Evolutionary conservation across 1,140 invertebrate genomes (phyloP).

Genomic region (Magallana ariakensis): DNA sequence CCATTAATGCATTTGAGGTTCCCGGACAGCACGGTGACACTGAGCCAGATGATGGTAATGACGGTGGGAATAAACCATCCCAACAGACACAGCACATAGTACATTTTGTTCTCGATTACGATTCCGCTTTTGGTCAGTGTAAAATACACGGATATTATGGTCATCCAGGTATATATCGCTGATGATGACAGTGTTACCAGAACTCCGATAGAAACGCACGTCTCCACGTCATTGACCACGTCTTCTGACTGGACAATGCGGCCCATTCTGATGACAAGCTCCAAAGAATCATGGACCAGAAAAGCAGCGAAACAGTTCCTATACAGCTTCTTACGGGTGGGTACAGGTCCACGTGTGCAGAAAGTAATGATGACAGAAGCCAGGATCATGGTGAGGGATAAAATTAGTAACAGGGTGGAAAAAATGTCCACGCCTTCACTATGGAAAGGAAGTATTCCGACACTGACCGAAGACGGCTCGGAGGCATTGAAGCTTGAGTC

Average conservation of each 20-base stretch:
- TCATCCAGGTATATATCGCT: constrained; percentile 53
- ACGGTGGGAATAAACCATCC: constrained; percentile 58
- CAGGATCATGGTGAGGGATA: constrained; percentile 49
- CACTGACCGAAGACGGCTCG: constrained; percentile 43
- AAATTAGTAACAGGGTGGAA: constrained; percentile 36
- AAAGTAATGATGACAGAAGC: constrained; percentile 49
- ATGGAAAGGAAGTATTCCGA: constrained; percentile 46
- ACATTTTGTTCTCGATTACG: constrained; percentile 54
- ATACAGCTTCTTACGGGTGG: constrained; percentile 52
- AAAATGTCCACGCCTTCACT: constrained; percentile 53
- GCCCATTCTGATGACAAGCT: constrained; percentile 51
- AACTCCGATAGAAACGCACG: constrained; percentile 52
- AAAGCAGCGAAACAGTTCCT: constrained; percentile 55
- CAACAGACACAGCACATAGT: constrained; percentile 53
- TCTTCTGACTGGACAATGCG: constrained; percentile 43
- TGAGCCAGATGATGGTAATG: constrained; percentile 56
- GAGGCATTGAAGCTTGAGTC: constrained; percentile 44
- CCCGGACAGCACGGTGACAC: constrained; percentile 52
- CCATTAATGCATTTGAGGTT: constrained; percentile 55
- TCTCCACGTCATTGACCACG: constrained; percentile 51
- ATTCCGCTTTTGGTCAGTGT: constrained; percentile 50
- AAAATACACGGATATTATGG: constrained; percentile 51
- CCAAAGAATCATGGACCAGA: constrained; percentile 53
- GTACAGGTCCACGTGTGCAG: constrained; percentile 33
- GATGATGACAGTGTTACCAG: constrained; percentile 51